Percentiles rank a stretch among this genome's conserved stretches.
Conservation (phyloP, 2,888 invertebrate genomes). For the Leucania comma region DNA sequence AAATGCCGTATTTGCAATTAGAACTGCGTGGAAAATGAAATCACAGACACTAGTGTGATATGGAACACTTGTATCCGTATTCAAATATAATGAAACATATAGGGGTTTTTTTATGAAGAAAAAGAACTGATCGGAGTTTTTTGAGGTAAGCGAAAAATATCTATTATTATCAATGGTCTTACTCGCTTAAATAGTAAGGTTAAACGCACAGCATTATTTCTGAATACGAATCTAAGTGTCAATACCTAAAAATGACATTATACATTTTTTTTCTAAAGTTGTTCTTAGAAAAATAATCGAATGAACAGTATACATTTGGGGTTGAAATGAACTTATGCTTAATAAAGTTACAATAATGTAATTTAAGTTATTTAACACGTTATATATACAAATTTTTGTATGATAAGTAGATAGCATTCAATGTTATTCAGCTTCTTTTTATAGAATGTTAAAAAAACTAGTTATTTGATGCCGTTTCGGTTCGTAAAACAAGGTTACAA, state of each 20-base stretch:
- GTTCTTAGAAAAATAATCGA: slow-evolving; percentile 48
- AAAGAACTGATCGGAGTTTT: not conserved
- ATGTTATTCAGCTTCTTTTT: slow-evolving; percentile 69
- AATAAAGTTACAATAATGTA: slow-evolving; percentile 73
- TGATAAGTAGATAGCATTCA: slow-evolving; percentile 88
- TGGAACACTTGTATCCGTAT: slow-evolving; percentile 28
- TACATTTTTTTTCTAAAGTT: slow-evolving; percentile 36
- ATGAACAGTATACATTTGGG: slow-evolving; percentile 52
- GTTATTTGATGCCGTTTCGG: slow-evolving; percentile 62
- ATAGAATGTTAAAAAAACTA: slow-evolving; percentile 61
- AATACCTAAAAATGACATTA: slow-evolving; percentile 38
- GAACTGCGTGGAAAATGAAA: slow-evolving; percentile 30
- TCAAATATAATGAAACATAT: slow-evolving; percentile 17
- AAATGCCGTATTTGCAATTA: slow-evolving; percentile 24
- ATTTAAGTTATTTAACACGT: slow-evolving; percentile 82
- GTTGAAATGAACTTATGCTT: slow-evolving; percentile 67
- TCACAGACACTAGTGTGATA: slow-evolving; percentile 24
- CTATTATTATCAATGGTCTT: not conserved
- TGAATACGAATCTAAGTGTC: slow-evolving; percentile 33
- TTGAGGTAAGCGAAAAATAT: slow-evolving; percentile 1
- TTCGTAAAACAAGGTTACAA: slow-evolving; percentile 58
- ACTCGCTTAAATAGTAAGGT: slow-evolving; percentile 2
- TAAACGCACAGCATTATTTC: slow-evolving; percentile 46
- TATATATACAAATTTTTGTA: slow-evolving; percentile 84
- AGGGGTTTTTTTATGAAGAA: slow-evolving; percentile 5